Conservation (phyloP, 2,113 vertebrate genomes). For the Eurypyga helias region DNA sequence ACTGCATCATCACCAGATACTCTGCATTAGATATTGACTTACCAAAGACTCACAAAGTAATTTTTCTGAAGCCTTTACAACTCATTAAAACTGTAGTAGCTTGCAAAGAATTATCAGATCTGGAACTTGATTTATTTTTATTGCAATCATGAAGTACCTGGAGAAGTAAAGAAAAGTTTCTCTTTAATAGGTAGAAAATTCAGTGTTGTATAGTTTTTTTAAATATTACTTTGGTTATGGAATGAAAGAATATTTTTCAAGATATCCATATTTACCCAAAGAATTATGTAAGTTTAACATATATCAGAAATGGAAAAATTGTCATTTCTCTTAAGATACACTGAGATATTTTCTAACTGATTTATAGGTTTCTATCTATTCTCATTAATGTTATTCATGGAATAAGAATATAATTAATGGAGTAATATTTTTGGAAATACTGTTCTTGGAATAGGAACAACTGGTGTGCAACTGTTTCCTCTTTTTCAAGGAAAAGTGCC, state of each 20-base stretch:
- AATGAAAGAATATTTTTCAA: not conserved
- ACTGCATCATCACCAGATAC: not conserved
- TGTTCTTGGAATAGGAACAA: not conserved
- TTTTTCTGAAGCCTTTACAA: not conserved
- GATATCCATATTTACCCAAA: not conserved
- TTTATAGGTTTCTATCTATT: not conserved
- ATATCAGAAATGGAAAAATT: not conserved
- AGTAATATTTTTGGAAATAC: slow-evolving; percentile 10
- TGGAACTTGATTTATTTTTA: not conserved
- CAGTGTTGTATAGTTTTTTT: fast-evolving
- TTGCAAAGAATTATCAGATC: not conserved
- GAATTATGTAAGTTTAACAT: not conserved
- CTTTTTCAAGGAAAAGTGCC: not conserved
- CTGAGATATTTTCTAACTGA: not conserved
- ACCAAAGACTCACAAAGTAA: not conserved
- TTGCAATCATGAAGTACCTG: not conserved
- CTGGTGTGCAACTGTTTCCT: not conserved
- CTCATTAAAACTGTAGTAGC: not conserved
- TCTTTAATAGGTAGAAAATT: not conserved
- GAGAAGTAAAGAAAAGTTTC: not conserved
- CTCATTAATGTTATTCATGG: not conserved
- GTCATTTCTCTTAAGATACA: not conserved
- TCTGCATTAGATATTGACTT: not conserved
- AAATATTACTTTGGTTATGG: not conserved
- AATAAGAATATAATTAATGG: not conserved